A percentile compares a stretch with the other conserved stretches of the same genome.
Evolutionary conservation across 2,888 invertebrate genomes (phyloP).

Genomic region (Caenorhabditis virilis): DNA sequence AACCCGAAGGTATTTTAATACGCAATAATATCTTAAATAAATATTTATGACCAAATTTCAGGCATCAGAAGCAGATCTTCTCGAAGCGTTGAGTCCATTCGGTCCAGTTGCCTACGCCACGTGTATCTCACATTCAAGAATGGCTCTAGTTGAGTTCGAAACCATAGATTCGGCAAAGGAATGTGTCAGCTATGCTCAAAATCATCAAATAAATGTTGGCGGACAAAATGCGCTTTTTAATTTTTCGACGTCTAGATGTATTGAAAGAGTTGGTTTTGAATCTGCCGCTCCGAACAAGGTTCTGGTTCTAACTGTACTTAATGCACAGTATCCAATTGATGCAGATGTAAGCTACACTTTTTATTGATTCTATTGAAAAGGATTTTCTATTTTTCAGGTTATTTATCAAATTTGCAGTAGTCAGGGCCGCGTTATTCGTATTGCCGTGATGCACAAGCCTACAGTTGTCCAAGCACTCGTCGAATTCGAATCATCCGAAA

Average conservation of each 20-base stretch:
- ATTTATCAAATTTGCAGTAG: conserved; percentile 94
- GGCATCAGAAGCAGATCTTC: conserved; percentile 71
- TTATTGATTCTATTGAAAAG: background rate
- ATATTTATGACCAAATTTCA: conserved; percentile 24
- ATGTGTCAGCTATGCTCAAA: conserved; percentile 59
- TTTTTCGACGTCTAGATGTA: conserved; percentile 66
- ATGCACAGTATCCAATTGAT: conserved; percentile 97
- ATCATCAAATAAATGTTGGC: conserved; percentile 69
- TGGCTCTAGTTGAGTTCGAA: conserved; percentile 67
- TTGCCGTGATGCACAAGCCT: conserved; percentile 78
- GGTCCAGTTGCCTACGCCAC: conserved; percentile 69
- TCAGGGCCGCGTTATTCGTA: conserved; percentile 91
- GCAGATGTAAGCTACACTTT: conserved; percentile 73
- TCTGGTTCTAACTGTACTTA: conserved; percentile 92
- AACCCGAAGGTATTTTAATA: conserved; percentile 58
- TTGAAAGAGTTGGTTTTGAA: conserved; percentile 64
- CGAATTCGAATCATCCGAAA: conserved; percentile 86
- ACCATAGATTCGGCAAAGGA: conserved; percentile 60
- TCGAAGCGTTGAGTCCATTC: conserved; percentile 71
- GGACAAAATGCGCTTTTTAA: conserved; percentile 71
- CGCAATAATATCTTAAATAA: background rate
- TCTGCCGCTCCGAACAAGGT: conserved; percentile 89
- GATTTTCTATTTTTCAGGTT: conserved; percentile 75
- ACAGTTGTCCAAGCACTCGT: conserved; percentile 56
- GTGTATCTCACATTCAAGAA: conserved; percentile 58